Evolutionary conservation across 2,888 invertebrate species (phyloP).

Genomic region (Diabrotica balteata): DNA sequence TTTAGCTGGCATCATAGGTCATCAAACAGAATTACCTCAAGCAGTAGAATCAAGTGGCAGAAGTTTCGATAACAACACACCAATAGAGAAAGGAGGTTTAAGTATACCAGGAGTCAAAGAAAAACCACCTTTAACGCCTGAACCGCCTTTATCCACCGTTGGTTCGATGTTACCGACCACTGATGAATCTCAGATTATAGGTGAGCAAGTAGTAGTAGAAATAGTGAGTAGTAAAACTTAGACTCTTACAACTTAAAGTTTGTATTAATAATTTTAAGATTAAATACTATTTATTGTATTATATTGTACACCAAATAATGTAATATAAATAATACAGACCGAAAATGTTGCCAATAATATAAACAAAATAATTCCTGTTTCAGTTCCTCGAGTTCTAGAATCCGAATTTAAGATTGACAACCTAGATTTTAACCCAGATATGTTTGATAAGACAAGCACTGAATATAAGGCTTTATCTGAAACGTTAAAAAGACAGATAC

Average conservation of each 20-base stretch:
- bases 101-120: conserved; percentile 41
- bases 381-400: conserved; percentile 74
- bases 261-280: too few relatives aligned
- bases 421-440: conserved; percentile 67
- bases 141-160: conserved; percentile 53
- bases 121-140: conserved; percentile 48
- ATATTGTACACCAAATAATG: too few relatives aligned
- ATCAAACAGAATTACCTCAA: conserved; percentile 69
- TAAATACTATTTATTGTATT: too few relatives aligned
- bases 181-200: conserved; percentile 65
- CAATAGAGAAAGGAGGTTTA: conserved; percentile 62
- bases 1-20: conserved; percentile 74
- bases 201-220: conserved; percentile 51
- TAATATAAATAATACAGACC: too few relatives aligned
- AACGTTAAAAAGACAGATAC: conserved; percentile 68
- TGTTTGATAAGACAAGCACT: conserved; percentile 68
- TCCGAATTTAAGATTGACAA: conserved; percentile 73
- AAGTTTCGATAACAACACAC: conserved; percentile 63
- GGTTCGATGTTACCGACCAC: conserved; percentile 56
- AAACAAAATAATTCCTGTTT: conserved; percentile 19
- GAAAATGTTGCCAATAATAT: too few relatives aligned
- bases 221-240: too few relatives aligned
- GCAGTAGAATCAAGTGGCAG: conserved; percentile 63
- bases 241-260: too few relatives aligned
- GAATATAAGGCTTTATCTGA: conserved; percentile 69